Conservation (phyloP, 1,140 invertebrate genomes). For the Drosophila parabipectinata region DNA sequence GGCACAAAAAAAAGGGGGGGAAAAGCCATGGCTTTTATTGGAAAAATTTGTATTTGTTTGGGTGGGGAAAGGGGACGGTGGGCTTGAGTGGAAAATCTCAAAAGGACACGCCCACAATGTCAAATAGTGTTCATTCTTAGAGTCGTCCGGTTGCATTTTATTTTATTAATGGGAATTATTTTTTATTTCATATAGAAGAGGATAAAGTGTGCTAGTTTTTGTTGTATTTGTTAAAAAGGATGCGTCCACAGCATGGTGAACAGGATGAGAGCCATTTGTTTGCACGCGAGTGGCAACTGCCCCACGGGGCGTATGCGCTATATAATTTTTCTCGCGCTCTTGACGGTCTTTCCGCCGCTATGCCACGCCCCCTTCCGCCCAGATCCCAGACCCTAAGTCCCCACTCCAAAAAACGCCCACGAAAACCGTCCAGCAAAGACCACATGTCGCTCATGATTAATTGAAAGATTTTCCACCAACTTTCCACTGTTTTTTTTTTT, state of each 20-base stretch:
- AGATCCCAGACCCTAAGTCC: too few species aligned
- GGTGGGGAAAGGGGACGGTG: neutral
- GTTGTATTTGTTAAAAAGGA: constrained; percentile 1
- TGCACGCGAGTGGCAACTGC: constrained; percentile 29
- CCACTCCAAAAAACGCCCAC: neutral
- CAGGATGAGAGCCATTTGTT: constrained; percentile 72
- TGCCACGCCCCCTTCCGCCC: neutral
- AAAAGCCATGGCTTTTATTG: constrained; percentile 32
- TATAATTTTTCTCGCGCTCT: constrained; percentile 74
- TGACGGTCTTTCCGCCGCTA: constrained; percentile 44
- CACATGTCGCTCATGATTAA: constrained; percentile 81
- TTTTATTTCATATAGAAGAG: constrained; percentile 17
- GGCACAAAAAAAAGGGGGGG: constrained; percentile 8
- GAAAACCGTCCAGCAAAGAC: constrained; percentile 40
- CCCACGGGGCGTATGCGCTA: constrained; percentile 63
- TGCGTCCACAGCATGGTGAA: constrained; percentile 40
- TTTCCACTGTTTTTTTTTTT: constrained; percentile 51
- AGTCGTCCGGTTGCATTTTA: constrained; percentile 39
- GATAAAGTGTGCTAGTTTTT: neutral
- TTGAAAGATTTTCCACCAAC: constrained; percentile 72
- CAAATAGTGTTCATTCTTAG: constrained; percentile 58
- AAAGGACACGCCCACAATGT: constrained; percentile 36
- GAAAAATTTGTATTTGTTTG: constrained; percentile 36
- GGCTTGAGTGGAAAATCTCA: neutral
- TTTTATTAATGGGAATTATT: constrained; percentile 73